Conservation (phyloP, 1,140 invertebrate genomes). For the Eurosta solidaginis region DNA sequence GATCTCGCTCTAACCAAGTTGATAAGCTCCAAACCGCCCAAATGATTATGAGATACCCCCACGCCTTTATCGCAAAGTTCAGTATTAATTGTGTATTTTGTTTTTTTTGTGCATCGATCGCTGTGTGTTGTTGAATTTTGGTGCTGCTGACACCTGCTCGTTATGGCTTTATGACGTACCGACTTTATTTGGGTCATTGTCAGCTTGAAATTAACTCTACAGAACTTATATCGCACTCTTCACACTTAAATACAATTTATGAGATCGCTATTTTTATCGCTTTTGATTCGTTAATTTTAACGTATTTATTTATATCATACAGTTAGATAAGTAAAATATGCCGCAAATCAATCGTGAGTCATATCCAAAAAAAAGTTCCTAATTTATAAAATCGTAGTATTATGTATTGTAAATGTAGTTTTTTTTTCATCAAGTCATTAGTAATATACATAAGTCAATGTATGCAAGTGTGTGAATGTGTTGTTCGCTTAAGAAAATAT, state of each 20-base stretch:
- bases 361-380: not conserved
- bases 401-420: not conserved
- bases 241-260: not conserved
- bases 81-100: not conserved
- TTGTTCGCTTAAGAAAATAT: not conserved
- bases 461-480: not conserved
- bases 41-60: not conserved
- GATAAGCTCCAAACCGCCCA: not conserved
- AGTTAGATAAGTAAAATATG: not conserved
- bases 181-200: not conserved
- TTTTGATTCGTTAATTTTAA: no score
- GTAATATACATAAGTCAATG: not conserved
- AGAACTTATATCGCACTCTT: no score
- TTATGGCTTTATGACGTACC: not conserved
- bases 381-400: not conserved
- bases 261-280: no score
- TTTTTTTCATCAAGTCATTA: not conserved
- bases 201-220: no score
- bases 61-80: not conserved
- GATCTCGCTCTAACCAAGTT: not conserved
- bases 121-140: not conserved
- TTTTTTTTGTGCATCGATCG: not conserved
- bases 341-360: not conserved
- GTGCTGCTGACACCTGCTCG: not conserved
- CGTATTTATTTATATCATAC: not conserved